Evolutionary conservation across 2,888 invertebrate genomes (phyloP), one percentile per base, ranked within the genome.

Genomic region (Drosophila subsilvestris): DNA sequence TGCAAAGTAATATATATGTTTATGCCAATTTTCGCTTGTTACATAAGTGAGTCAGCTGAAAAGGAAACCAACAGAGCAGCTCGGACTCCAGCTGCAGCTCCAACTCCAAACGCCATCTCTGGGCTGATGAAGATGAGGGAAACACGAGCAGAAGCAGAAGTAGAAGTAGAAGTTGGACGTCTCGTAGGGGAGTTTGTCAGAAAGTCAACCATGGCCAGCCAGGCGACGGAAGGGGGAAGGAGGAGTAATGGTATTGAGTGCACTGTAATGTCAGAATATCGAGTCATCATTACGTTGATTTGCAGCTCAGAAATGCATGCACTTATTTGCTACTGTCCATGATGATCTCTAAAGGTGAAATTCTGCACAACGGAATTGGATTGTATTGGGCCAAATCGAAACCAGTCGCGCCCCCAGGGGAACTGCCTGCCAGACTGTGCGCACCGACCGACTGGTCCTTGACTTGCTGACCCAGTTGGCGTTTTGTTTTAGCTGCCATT

Each of bases 1-100:
- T 62, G 57, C 68, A 25, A 25, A 44, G 53, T 43, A 85, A 86
- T 86, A 86, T 82, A 86, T 76, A 82, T 84, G 86, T 86, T 84
- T 76, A 84, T 85, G 82, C 80, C 85, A 85, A 86, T 85, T 85
- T 86, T 86, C 68, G 65, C 69, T 82, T 82, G 84, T 82, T 85
- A 84, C 86, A 85, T 80, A 85, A 85, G 84, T 86, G 85, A 86
- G 82, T 86, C 85, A 86, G 85, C 86, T 66, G 67, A 83, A 84
- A 72, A 70, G 58, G 50, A 63, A 69, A 62, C 55, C n/a, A 59
- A 18, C 18, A 27, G 44, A 22, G 50, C 56, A 66, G 43, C 68
- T 70, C 43, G 50, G 25, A 17, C 20, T 3, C 5, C 10, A 27
- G 49, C 29, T 14, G 3, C 1, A 65, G 49, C 67, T 69, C 42